phyloP scores from a whole-genome alignment of 2,113 vertebrate genomes.

The Apus apus region DNA sequence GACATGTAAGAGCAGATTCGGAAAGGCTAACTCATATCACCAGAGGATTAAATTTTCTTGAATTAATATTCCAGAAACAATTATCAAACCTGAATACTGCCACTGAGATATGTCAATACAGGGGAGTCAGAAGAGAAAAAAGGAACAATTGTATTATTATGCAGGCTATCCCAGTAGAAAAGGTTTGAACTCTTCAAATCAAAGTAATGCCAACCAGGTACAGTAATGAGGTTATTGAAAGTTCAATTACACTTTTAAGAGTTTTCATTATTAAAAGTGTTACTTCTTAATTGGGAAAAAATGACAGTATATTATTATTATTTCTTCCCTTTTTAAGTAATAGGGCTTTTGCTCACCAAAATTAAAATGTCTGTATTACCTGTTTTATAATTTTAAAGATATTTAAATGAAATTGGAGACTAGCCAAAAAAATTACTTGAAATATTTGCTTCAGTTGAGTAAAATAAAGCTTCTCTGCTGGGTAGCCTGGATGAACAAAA shows the following conservation, averaged over 20 bases:
- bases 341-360: background rate
- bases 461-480: conserved; percentile 5
- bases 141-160: background rate
- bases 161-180: background rate
- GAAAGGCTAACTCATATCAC: background rate
- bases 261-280: background rate
- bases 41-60: conserved; percentile 13
- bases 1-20: background rate
- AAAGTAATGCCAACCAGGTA: conserved; percentile 21
- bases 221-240: conserved; percentile 32
- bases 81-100: conserved; percentile 7
- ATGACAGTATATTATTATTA: background rate
- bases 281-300: background rate
- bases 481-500: conserved; percentile 6
- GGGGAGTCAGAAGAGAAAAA: background rate
- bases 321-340: background rate
- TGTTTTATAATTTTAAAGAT: background rate
- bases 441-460: background rate
- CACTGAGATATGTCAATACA: background rate
- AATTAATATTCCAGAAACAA: conserved; percentile 42
- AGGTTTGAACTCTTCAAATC: conserved; percentile 16
- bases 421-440: background rate
- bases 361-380: background rate
- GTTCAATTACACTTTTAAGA: conserved; percentile 25
- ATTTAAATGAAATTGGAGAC: background rate